phyloP scores from a whole-genome alignment of 2,888 invertebrate species.

The Podotricha telesiphe region DNA sequence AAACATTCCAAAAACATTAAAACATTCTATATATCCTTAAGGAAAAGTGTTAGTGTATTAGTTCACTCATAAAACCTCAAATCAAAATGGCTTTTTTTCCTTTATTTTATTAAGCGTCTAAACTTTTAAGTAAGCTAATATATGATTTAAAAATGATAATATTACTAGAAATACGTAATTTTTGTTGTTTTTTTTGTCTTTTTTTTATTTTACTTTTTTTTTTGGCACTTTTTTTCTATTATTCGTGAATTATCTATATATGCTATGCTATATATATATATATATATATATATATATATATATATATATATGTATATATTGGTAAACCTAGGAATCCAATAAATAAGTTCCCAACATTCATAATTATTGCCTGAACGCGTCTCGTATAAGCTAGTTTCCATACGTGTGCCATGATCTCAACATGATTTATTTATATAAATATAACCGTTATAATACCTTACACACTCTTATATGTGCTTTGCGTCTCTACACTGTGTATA shows the following conservation, averaged over 20 bases:
- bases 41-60: too few relatives aligned
- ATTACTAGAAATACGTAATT: too few relatives aligned
- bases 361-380: background rate
- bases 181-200: too few relatives aligned
- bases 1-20: background rate
- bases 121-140: background rate
- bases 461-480: slow-evolving; percentile 1
- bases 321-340: background rate
- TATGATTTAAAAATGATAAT: too few relatives aligned
- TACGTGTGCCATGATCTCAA: background rate
- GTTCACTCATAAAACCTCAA: too few relatives aligned
- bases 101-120: background rate
- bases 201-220: too few relatives aligned
- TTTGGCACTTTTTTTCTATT: too few relatives aligned
- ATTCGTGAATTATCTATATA: too few relatives aligned
- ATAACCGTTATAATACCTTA: slow-evolving; percentile 7
- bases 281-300: too few relatives aligned
- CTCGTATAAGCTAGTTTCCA: background rate
- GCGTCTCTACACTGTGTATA: slow-evolving; percentile 3
- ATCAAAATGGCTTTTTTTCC: background rate
- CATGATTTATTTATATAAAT: slow-evolving; percentile 19
- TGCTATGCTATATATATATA: too few relatives aligned
- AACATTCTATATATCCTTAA: background rate
- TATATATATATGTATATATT: too few relatives aligned
- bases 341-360: background rate